Conservation (phyloP, 2,888 invertebrate species). For the Tubiluchus corallicola region DNA sequence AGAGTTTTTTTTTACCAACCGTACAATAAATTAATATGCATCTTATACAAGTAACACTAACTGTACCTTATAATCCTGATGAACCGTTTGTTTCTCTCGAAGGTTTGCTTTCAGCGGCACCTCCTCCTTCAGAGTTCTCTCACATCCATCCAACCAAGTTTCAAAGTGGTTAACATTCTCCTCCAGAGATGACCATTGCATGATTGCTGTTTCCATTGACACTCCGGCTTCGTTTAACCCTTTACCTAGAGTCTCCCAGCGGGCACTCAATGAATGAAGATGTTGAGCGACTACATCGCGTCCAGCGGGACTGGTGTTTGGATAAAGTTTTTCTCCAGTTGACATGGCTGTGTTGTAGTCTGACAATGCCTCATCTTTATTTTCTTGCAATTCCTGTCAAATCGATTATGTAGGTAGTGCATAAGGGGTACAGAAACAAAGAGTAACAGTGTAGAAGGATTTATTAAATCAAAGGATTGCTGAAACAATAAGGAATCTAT, state of each 20-base stretch:
- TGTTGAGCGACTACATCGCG: slow-evolving; percentile 73
- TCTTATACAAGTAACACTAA: too few relatives aligned
- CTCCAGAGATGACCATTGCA: slow-evolving; percentile 80
- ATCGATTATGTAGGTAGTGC: slow-evolving; percentile 45
- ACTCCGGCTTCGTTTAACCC: slow-evolving; percentile 72
- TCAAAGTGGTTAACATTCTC: slow-evolving; percentile 58
- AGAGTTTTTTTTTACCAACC: too few relatives aligned
- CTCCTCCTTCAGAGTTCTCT: slow-evolving; percentile 52
- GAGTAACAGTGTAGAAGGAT: neutral
- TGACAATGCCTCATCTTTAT: slow-evolving; percentile 64
- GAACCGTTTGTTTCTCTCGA: slow-evolving; percentile 73
- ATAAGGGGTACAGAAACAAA: slow-evolving; percentile 22
- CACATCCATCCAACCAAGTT: slow-evolving; percentile 55
- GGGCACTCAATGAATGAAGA: slow-evolving; percentile 53
- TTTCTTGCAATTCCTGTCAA: slow-evolving; percentile 46
- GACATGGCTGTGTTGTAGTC: slow-evolving; percentile 51
- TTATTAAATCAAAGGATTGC: too few relatives aligned
- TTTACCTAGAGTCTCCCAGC: slow-evolving; percentile 65
- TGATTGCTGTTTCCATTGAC: slow-evolving; percentile 48
- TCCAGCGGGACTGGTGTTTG: slow-evolving; percentile 77
- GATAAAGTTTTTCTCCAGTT: slow-evolving; percentile 69
- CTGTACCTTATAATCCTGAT: slow-evolving; percentile 59
- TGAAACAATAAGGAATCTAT: neutral
- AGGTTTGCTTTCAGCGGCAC: slow-evolving; percentile 62
- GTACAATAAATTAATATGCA: too few relatives aligned